Evolutionary conservation across 2,888 invertebrate species (phyloP).

Genomic region (Aplocera efformata): DNA sequence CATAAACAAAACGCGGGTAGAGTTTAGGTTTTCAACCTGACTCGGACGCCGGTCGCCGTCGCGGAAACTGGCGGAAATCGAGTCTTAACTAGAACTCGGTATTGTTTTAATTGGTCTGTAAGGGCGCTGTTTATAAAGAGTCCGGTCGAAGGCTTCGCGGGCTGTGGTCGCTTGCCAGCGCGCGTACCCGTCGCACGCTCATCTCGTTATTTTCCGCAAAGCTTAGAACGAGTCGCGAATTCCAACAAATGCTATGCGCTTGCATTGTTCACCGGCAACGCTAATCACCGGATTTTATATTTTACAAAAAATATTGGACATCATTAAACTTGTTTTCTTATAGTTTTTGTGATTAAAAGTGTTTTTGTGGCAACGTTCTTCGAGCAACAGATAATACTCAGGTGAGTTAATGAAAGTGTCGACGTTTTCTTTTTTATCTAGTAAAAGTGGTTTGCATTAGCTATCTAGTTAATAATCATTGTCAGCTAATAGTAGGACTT

Average conservation of each 20-base stretch:
- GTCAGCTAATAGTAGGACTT: too few species aligned
- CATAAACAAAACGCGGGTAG: slow-evolving; percentile 26
- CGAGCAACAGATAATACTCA: slow-evolving; percentile 2
- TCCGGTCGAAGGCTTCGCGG: slow-evolving; percentile 49
- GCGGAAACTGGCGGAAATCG: slow-evolving; percentile 65
- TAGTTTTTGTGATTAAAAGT: slow-evolving; percentile 1
- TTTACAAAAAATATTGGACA: not conserved
- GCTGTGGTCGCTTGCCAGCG: slow-evolving; percentile 41
- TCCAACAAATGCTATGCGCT: not conserved
- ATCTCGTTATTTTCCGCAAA: not conserved
- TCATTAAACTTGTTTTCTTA: not conserved
- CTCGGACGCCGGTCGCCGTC: slow-evolving; percentile 20
- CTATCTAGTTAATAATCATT: too few species aligned
- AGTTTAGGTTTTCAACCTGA: slow-evolving; percentile 8
- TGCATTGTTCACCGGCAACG: too few species aligned
- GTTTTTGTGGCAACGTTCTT: slow-evolving; percentile 1
- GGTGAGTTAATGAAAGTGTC: slow-evolving; percentile 1
- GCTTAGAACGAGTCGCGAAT: not conserved
- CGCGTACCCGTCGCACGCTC: slow-evolving; percentile 43
- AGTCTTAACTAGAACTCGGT: slow-evolving; percentile 67
- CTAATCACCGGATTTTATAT: not conserved
- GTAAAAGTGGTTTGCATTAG: too few species aligned
- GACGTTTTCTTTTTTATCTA: not conserved
- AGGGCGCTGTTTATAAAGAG: slow-evolving; percentile 64
- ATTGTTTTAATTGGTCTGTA: slow-evolving; percentile 63